phyloP scores from a whole-genome alignment of 2,888 invertebrate species.

The Hymenopus coronatus region DNA sequence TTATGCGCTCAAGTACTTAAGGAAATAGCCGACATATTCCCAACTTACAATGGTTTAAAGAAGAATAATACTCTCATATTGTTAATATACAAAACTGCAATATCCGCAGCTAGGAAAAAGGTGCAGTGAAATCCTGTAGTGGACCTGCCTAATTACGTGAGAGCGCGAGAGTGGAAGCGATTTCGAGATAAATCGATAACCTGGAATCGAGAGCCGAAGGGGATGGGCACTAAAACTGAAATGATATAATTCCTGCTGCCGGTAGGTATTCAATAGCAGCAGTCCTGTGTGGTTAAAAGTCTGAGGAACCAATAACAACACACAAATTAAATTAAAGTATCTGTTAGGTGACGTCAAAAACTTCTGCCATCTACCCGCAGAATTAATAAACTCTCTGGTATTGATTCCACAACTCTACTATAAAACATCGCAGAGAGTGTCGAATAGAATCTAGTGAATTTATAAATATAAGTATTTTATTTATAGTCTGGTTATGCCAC shows the following conservation, averaged over 20 bases:
- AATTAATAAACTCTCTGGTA: no score
- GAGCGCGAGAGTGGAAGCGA: neutral
- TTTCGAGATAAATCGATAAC: slow-evolving; percentile 6
- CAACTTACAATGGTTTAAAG: no score
- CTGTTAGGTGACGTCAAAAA: neutral
- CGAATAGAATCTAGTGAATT: no score
- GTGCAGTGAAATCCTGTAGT: neutral
- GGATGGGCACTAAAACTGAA: neutral
- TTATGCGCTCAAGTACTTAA: no score
- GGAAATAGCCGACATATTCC: no score
- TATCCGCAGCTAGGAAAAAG: no score
- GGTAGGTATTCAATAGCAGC: neutral
- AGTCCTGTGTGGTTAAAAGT: neutral
- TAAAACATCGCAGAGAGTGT: no score
- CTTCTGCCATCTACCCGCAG: neutral
- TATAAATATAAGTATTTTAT: no score
- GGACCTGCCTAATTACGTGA: neutral
- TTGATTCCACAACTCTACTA: no score
- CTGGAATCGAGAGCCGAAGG: neutral
- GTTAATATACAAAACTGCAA: no score
- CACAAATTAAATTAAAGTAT: neutral
- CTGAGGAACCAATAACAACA: neutral
- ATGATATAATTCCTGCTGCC: neutral
- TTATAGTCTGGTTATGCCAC: no score
- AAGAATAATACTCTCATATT: no score